Conservation (phyloP, 2,888 invertebrate genomes). For the Cenopis cana region DNA sequence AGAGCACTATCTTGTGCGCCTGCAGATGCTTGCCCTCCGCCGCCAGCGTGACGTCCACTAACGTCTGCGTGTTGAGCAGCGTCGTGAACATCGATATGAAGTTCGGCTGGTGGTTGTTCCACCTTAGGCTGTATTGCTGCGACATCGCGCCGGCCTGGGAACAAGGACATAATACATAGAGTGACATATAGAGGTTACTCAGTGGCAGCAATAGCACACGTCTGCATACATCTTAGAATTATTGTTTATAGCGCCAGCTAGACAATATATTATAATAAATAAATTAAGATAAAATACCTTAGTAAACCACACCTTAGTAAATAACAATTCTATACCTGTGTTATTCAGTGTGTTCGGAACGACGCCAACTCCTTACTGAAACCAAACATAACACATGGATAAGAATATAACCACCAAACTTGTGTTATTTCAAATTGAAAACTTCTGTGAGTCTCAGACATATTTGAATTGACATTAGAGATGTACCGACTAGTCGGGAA, state of each 20-base stretch:
- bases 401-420: not conserved
- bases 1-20: slow-evolving; percentile 95
- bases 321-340: slow-evolving; percentile 11
- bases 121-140: slow-evolving; percentile 92
- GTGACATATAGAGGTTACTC: no score
- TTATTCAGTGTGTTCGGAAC: slow-evolving; percentile 28
- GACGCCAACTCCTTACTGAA: slow-evolving; percentile 33
- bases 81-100: slow-evolving; percentile 95
- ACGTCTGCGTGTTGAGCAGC: slow-evolving; percentile 91
- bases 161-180: slow-evolving; percentile 4
- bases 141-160: slow-evolving; percentile 75
- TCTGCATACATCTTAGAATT: no score
- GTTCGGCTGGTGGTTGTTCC: slow-evolving; percentile 98
- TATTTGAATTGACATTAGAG: no score
- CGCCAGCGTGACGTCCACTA: slow-evolving; percentile 96
- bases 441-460: no score
- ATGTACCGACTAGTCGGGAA: no score
- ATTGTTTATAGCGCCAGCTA: no score
- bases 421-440: no score
- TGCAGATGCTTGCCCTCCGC: slow-evolving; percentile 95
- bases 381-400: not conserved
- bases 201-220: no score
- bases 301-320: no score
- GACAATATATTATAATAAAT: no score
- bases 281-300: no score